Evolutionary conservation across 1,140 invertebrate genomes (phyloP), one percentile per base, ranked within the genome.

Genomic region (Drosophila yakuba): DNA sequence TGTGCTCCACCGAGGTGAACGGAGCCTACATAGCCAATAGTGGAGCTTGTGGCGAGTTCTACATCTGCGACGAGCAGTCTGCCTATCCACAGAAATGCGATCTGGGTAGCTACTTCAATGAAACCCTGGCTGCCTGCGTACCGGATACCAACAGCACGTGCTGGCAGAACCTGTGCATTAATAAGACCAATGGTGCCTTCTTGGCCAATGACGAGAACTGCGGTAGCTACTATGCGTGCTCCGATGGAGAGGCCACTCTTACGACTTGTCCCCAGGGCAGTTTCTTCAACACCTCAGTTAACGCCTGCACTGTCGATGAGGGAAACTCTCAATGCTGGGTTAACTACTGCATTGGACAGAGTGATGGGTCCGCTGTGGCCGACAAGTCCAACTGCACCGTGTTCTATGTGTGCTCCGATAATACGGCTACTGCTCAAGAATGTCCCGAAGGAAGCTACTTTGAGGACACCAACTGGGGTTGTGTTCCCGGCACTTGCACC

Each of bases 51-150:
- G 48, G 57, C 8, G 68, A 85, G 15, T 91, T 60, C 59, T 89
- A 51, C 50, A 83, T 90, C 51, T 91, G 90, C 17, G 66, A 80
- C 4, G 47, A 85, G 7, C 82, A 91, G 36, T 0, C 50, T 48
- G 90, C 90, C 2, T 89, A 89, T 72, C 32, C 74, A 0, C 83
- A 86, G n/a, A 36, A 10, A 14, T 91, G 90, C 39, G 56, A 45
- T 12, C 5, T 39, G 0, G 85, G 90, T 17, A 85, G 80, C 41
- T 62, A 15, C 28, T 91, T 90, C 28, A 60, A 91, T 32, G n/a
- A 44, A 6, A 60, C 50, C 6, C 6, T 7, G 4, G 28, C 12
- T 8, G 35, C 11, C n/a, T 91, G 90, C 36, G 4, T 47, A 35
- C 76, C 80, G 10, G 90, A 91, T 15, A 28, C 60, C 0, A 15